Percentiles rank a stretch among this genome's conserved stretches.
These are phyloP conservation scores for Camponotus floridanus DNA, from an alignment of 1,140 invertebrate species.

Conservation along the genomic window DNA sequence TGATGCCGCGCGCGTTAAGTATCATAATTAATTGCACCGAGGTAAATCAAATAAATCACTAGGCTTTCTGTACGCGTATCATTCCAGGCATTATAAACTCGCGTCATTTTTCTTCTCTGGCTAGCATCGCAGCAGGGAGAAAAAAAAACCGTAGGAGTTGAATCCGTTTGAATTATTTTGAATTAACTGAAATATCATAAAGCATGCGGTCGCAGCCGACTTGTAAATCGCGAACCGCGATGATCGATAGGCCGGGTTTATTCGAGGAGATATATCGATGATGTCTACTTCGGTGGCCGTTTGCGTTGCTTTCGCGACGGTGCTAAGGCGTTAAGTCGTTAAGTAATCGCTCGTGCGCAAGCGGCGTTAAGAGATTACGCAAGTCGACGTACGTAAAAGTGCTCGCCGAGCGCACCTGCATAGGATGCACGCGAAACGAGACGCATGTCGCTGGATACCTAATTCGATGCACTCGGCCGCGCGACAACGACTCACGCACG, in stretches of 20 bases:
- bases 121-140: background rate
- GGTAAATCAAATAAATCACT: constrained; percentile 46
- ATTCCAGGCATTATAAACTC: background rate
- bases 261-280: constrained; percentile 18
- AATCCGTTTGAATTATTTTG: too few species aligned
- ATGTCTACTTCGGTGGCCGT: constrained; percentile 20
- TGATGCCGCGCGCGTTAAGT: constrained; percentile 17
- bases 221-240: constrained; percentile 20
- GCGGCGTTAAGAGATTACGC: constrained; percentile 54
- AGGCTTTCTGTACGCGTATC: constrained; percentile 10
- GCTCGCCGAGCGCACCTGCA: constrained; percentile 42
- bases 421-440: constrained; percentile 37
- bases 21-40: constrained; percentile 40
- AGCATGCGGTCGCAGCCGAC: background rate
- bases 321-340: constrained; percentile 66
- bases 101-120: background rate
- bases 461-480: constrained; percentile 55
- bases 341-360: constrained; percentile 58
- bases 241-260: constrained; percentile 45
- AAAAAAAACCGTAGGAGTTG: background rate
- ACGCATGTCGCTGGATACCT: constrained; percentile 49
- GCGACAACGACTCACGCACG: constrained; percentile 50
- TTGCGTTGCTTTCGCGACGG: constrained; percentile 50
- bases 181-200: constrained; percentile 24
- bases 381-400: constrained; percentile 51